Conservation (phyloP, 1,140 invertebrate species). For the Marisa cornuarietis region DNA sequence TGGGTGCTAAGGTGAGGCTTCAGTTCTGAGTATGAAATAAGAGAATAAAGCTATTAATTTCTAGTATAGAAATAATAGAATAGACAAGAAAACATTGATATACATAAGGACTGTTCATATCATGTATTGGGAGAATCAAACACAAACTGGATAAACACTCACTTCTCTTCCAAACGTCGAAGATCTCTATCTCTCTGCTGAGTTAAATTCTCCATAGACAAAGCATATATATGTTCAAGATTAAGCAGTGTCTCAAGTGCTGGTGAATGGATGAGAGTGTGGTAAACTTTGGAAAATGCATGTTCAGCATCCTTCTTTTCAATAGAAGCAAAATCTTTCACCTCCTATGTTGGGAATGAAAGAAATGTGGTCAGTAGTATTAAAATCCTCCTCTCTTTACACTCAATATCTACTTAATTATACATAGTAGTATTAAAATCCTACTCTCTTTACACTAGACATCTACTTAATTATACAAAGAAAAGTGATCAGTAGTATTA, state of each 20-base stretch:
- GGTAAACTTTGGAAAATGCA: conserved; percentile 79
- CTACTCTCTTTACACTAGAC: too few relatives aligned
- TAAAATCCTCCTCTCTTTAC: background rate
- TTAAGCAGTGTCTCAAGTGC: conserved; percentile 81
- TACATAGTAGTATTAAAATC: too few relatives aligned
- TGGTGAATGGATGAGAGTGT: conserved; percentile 83
- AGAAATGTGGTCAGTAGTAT: background rate
- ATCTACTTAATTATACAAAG: too few relatives aligned
- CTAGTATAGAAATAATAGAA: background rate
- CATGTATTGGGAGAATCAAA: background rate
- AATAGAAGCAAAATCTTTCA: conserved; percentile 66
- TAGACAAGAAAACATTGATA: background rate
- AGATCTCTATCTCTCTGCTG: conserved; percentile 75
- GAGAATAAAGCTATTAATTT: too few relatives aligned
- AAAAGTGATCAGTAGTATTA: background rate
- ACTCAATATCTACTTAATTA: background rate
- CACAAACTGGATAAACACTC: conserved; percentile 2
- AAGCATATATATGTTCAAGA: conserved; percentile 81
- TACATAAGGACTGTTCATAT: too few relatives aligned
- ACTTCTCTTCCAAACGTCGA: conserved; percentile 74
- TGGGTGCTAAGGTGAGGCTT: too few relatives aligned
- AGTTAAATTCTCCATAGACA: conserved; percentile 76
- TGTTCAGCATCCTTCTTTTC: conserved; percentile 79
- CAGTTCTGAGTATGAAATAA: too few relatives aligned
- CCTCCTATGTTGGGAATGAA: conserved; percentile 50